Evolutionary conservation across 1,140 invertebrate genomes (phyloP).

Genomic region (Araneus ventricosus): DNA sequence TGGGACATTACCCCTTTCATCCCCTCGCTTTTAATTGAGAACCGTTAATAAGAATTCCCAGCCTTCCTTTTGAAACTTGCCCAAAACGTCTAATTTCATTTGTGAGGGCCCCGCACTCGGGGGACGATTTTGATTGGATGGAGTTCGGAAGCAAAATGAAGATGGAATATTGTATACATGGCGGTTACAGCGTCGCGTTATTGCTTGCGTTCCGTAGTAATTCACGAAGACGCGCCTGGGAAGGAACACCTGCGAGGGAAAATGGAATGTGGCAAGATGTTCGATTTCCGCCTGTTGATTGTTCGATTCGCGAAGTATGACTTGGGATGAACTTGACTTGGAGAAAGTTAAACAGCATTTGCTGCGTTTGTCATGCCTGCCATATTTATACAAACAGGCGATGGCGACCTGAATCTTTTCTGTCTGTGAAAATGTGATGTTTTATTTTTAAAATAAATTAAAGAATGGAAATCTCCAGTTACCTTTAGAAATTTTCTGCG

Average conservation of each 20-base stretch:
- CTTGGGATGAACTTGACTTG: no score
- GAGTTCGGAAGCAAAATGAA: conserved; percentile 37
- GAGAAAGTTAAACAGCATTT: no score
- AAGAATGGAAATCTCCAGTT: no score
- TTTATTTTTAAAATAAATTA: no score
- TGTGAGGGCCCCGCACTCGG: neutral
- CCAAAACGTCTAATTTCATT: conserved; percentile 50
- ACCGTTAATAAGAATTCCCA: conserved; percentile 45
- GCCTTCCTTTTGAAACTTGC: conserved; percentile 43
- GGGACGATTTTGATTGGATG: conserved; percentile 46
- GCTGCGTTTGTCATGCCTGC: no score
- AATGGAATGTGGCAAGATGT: neutral
- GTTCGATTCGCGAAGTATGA: neutral
- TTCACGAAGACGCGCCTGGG: conserved; percentile 12
- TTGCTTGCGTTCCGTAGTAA: conserved; percentile 25
- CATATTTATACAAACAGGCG: no score
- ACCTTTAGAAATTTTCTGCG: no score
- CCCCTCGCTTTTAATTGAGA: conserved; percentile 47
- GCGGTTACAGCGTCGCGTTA: conserved; percentile 28
- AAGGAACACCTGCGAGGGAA: neutral
- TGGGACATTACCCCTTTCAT: conserved; percentile 18
- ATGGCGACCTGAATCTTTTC: no score
- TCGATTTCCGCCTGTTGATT: conserved; percentile 25
- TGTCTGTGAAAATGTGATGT: no score
- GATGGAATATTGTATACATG: conserved; percentile 52